Conservation (phyloP, 1,140 invertebrate species). For the Bradynema listronoti region DNA sequence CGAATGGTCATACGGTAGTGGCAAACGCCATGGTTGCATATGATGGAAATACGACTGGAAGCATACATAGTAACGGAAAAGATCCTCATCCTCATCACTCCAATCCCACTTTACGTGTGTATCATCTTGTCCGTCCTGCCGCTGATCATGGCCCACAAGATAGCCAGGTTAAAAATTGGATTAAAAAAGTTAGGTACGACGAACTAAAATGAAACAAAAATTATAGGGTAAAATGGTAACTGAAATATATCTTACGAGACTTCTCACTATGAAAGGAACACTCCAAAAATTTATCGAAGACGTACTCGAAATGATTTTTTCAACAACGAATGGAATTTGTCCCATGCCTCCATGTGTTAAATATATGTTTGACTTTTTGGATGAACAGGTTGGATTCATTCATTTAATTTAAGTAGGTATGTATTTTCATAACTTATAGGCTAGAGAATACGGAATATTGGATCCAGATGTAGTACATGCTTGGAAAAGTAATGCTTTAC, state of each 20-base stretch:
- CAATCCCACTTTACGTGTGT: conserved; percentile 62
- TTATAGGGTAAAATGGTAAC: conserved; percentile 94
- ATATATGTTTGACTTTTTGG: conserved; percentile 99
- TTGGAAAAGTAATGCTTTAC: conserved; percentile 92
- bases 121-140: conserved; percentile 82
- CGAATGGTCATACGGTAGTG: too few species aligned
- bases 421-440: conserved; percentile 10
- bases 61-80: conserved; percentile 30
- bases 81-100: conserved; percentile 3
- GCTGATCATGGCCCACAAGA: conserved; percentile 65
- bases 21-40: too few species aligned
- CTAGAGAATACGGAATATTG: conserved; percentile 69
- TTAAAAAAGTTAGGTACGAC: neutral
- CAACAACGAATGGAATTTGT: conserved; percentile 67
- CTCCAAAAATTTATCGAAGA: conserved; percentile 85
- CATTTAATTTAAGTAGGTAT: conserved; percentile 68
- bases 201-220: neutral
- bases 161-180: conserved; percentile 64
- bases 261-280: conserved; percentile 82
- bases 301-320: conserved; percentile 88
- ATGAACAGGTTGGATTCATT: conserved; percentile 72
- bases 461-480: conserved; percentile 75
- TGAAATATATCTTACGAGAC: conserved; percentile 93
- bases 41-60: conserved; percentile 29
- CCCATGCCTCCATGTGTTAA: conserved; percentile 94